Conservation (phyloP, 2,113 vertebrate species). For the Agapornis roseicollis region DNA sequence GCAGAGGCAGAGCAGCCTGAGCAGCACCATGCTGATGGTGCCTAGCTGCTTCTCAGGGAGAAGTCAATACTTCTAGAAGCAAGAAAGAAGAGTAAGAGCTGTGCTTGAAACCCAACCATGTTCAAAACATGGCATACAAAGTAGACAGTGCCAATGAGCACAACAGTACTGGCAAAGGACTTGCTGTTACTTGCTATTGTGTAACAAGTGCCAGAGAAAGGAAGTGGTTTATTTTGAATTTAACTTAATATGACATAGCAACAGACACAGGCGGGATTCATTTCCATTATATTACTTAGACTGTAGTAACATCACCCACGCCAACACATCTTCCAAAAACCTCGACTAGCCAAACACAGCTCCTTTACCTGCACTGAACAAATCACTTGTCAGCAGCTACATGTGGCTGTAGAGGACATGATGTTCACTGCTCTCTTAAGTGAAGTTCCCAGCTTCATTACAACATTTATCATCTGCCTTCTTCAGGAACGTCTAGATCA, state of each 20-base stretch:
- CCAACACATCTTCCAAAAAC: neutral
- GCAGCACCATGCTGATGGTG: accelerated
- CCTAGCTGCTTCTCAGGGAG: neutral
- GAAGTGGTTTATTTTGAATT: neutral
- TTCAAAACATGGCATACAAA: neutral
- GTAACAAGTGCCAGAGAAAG: neutral
- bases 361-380: neutral
- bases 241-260: neutral
- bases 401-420: neutral
- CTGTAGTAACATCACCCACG: neutral
- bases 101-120: neutral
- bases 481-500: slow-evolving; percentile 72
- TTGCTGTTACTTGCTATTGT: neutral
- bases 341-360: accelerated
- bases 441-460: neutral
- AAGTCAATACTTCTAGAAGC: neutral
- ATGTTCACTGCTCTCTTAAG: neutral
- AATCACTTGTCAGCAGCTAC: neutral
- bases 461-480: slow-evolving; percentile 11
- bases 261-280: neutral
- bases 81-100: neutral
- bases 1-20: neutral
- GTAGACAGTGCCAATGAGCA: neutral
- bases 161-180: no score
- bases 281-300: neutral